These are phyloP conservation scores for Calcarius ornatus DNA, from an alignment of 2,113 vertebrate genomes.

Conservation along the genomic window DNA sequence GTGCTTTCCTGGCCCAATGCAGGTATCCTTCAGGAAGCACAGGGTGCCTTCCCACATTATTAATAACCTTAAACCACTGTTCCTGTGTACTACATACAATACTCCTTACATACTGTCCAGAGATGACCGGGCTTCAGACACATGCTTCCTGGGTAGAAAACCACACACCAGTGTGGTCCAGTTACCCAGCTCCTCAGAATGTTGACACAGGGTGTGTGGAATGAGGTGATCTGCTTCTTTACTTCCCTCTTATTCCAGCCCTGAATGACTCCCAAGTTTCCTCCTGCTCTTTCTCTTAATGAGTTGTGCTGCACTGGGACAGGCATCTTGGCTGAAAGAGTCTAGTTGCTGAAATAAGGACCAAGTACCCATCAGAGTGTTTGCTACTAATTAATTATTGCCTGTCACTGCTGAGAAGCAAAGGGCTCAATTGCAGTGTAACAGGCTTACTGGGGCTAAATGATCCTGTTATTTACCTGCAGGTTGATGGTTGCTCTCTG, in stretches of 20 bases:
- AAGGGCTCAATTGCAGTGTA: not conserved
- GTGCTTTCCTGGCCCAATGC: not conserved
- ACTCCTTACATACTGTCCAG: not conserved
- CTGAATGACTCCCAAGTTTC: not conserved
- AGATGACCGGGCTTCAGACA: not conserved
- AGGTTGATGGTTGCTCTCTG: not conserved
- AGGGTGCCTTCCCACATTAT: not conserved
- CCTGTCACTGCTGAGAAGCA: not conserved
- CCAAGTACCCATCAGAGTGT: not conserved
- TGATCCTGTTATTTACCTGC: not conserved
- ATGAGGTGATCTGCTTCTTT: not conserved
- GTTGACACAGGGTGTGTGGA: not conserved
- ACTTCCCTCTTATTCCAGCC: not conserved
- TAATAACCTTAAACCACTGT: not conserved
- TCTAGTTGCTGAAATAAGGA: slow-evolving; percentile 4
- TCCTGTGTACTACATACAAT: rapidly evolving
- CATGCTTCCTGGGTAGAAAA: rapidly evolving
- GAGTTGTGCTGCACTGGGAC: not conserved
- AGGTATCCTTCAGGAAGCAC: not conserved
- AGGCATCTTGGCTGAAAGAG: not conserved
- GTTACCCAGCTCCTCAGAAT: not conserved
- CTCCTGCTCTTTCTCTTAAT: slow-evolving; percentile 11
- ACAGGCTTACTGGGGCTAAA: not conserved
- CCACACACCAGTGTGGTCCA: not conserved
- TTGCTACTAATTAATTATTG: slow-evolving; percentile 33